These are phyloP conservation scores for Drosophila monieri DNA, from an alignment of 2,888 invertebrate species.

Conservation along the genomic window DNA sequence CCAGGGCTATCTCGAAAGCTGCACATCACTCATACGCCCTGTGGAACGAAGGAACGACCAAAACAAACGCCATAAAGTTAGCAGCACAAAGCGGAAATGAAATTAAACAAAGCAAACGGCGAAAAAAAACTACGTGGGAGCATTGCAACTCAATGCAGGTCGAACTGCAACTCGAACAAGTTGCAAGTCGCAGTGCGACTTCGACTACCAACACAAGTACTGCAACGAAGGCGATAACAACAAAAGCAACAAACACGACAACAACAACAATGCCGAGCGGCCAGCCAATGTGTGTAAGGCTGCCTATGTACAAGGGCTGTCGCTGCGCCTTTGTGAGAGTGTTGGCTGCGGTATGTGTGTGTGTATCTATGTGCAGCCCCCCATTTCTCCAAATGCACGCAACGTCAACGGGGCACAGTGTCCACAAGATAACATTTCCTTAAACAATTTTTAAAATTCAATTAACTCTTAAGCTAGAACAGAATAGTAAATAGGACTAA, in stretches of 20 bases:
- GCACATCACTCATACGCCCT: slow-evolving; percentile 41
- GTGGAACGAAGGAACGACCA: slow-evolving; percentile 43
- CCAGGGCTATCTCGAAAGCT: slow-evolving; percentile 3
- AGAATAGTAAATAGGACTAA: no score
- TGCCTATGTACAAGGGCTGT: slow-evolving; percentile 69
- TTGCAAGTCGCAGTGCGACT: slow-evolving; percentile 43
- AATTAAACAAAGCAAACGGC: slow-evolving; percentile 14
- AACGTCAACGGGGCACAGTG: slow-evolving; percentile 36
- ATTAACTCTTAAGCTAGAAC: background rate
- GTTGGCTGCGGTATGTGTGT: slow-evolving; percentile 18
- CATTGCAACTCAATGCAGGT: slow-evolving; percentile 52
- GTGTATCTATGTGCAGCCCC: slow-evolving; percentile 64
- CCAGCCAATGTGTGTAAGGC: slow-evolving; percentile 78
- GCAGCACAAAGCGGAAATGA: slow-evolving; percentile 27
- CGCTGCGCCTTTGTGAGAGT: slow-evolving; percentile 41
- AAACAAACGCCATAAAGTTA: slow-evolving; percentile 49
- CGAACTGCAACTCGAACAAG: slow-evolving; percentile 58
- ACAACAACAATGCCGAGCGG: slow-evolving; percentile 30
- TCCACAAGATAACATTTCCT: background rate
- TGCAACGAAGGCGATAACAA: slow-evolving; percentile 37
- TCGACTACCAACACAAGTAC: slow-evolving; percentile 24
- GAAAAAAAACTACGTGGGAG: slow-evolving; percentile 8
- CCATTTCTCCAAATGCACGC: slow-evolving; percentile 78
- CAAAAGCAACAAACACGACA: slow-evolving; percentile 15
- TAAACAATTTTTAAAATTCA: background rate